Base-by-base conservation (phyloP, 1,140 invertebrate genomes). In the Cydia strobilella region DNA sequence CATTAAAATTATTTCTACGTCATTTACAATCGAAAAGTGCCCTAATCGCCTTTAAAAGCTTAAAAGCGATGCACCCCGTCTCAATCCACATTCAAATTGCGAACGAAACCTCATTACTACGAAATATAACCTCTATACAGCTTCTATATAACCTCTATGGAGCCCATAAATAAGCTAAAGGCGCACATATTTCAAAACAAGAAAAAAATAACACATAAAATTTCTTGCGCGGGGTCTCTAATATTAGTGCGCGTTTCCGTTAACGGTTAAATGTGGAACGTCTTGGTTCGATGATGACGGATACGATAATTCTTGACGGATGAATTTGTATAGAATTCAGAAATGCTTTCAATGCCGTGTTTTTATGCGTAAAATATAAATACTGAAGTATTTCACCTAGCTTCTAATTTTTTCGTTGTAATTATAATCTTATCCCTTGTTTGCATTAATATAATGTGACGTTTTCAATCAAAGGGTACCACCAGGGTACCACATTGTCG, bases 101-200 rank as follows among this genome's bases (percentile, higher is more conserved):
- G 86, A 91, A 90, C 87, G 81, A 89, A 92, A 90, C 86, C 89
- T 92, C 90, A 90, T 92, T 91, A 91, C 90, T 90, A 87, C 87
- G 87, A 90, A 90, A 91, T 89, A 90, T 90, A 92, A 91, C 90
- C 90, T 90, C 90, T 84, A 90, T 87, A 89, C 88, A 86, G 87
- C 79, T 85, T 81, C 90, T 92, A 92, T 89, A 90, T 90, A 92
- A 91, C 90, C 90, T 90, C 89, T 84, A 90, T 88, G 90, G 90
- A 86, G 87, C 80, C 86, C 82, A 91, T 92, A 92, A 92, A 92
- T 92, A 92, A 89, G 82, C 77, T 86, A 92, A 92, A 87, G 88
- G 90, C 85, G 88, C 82, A 86, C 90, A 93, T 93, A 93, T 93
- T 93, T 93, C 90, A 93, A 91, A 93, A 91, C 89, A 91, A 93